These are phyloP conservation scores for Caenorhabditis japonica DNA, from an alignment of 2,888 invertebrate genomes.

Conservation along the genomic window DNA sequence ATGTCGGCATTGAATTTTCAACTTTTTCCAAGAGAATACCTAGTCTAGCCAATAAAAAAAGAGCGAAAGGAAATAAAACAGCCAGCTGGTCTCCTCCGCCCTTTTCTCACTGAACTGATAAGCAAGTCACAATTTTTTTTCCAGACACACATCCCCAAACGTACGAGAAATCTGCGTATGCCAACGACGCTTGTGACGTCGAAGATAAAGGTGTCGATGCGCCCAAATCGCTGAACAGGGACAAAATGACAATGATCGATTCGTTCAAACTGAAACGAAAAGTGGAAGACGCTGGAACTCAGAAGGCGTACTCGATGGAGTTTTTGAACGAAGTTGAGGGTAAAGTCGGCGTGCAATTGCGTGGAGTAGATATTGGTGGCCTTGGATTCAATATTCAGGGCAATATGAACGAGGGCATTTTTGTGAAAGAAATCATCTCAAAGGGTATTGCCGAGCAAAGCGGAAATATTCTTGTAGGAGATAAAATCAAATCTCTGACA, in stretches of 20 bases:
- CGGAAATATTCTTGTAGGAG: slow-evolving; percentile 86
- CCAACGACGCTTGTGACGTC: slow-evolving; percentile 59
- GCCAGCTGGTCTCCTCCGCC: too few relatives aligned
- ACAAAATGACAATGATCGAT: slow-evolving; percentile 68
- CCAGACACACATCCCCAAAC: slow-evolving; percentile 29
- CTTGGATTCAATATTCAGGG: slow-evolving; percentile 81
- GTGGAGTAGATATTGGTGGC: slow-evolving; percentile 62
- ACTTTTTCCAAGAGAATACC: too few relatives aligned
- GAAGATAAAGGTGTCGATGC: slow-evolving; percentile 61
- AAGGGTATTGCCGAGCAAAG: slow-evolving; percentile 91
- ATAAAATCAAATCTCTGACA: slow-evolving; percentile 88
- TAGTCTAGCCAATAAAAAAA: too few relatives aligned
- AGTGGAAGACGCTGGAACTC: slow-evolving; percentile 59
- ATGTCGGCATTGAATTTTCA: not conserved
- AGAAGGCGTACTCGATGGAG: slow-evolving; percentile 66
- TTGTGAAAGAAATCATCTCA: slow-evolving; percentile 88
- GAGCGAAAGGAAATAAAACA: too few relatives aligned
- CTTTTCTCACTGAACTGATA: too few relatives aligned
- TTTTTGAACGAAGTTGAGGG: slow-evolving; percentile 66
- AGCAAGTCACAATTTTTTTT: not conserved
- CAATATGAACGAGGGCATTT: slow-evolving; percentile 91
- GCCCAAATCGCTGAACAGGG: slow-evolving; percentile 26
- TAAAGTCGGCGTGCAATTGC: slow-evolving; percentile 61
- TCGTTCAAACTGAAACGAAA: slow-evolving; percentile 67
- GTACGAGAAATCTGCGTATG: slow-evolving; percentile 59